Percentiles rank a stretch among this genome's conserved stretches.
These are phyloP conservation scores for Triplophysa rosa DNA, from an alignment of 2,113 vertebrate genomes.

Conservation along the genomic window DNA sequence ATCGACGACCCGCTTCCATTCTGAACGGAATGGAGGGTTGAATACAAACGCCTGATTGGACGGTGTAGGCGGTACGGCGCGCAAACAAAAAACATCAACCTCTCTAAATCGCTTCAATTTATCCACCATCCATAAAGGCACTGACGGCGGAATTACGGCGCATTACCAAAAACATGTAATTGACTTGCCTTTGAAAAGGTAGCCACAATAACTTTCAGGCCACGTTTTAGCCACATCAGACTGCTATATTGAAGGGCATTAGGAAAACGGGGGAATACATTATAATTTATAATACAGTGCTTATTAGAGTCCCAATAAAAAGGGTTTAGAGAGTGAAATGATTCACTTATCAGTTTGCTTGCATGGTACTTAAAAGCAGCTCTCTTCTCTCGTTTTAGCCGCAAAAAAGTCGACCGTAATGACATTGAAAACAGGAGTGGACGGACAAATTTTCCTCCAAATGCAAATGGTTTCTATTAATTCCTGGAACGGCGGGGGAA, in stretches of 20 bases:
- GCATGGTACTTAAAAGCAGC: conserved; percentile 78
- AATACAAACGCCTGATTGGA: conserved; percentile 56
- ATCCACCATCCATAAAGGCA: conserved; percentile 64
- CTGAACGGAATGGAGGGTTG: conserved; percentile 17
- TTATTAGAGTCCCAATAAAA: conserved; percentile 80
- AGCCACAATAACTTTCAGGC: conserved; percentile 75
- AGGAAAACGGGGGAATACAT: conserved; percentile 79
- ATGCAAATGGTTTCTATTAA: conserved; percentile 66
- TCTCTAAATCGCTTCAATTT: conserved; percentile 60
- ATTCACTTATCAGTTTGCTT: conserved; percentile 78
- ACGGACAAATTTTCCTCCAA: conserved; percentile 72
- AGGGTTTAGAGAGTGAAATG: conserved; percentile 76
- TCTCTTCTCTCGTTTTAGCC: conserved; percentile 74
- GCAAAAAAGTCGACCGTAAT: conserved; percentile 73
- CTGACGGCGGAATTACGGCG: conserved; percentile 66
- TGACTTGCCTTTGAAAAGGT: conserved; percentile 76
- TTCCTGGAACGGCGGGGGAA: conserved; percentile 60
- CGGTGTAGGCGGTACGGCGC: conserved; percentile 57
- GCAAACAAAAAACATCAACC: conserved; percentile 60
- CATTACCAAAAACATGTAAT: conserved; percentile 72
- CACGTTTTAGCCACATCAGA: conserved; percentile 61
- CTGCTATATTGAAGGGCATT: conserved; percentile 71
- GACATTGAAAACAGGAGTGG: conserved; percentile 76
- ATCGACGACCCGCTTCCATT: conserved; percentile 59
- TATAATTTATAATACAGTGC: conserved; percentile 80